These are phyloP conservation scores for Synergus itoensis DNA, from an alignment of 2,888 invertebrate species.

Conservation along the genomic window DNA sequence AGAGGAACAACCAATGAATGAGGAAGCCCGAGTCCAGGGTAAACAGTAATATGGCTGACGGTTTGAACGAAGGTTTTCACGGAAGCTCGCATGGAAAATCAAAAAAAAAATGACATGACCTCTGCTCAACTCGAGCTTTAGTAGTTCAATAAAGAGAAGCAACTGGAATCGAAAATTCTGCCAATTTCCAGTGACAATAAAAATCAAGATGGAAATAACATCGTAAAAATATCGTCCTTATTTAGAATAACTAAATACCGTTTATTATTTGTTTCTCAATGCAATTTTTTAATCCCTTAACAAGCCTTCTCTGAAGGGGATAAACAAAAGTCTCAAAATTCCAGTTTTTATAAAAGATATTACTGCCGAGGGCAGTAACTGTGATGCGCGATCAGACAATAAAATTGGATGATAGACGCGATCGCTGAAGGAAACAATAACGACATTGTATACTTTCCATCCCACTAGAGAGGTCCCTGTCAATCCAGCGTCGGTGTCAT, in stretches of 20 bases:
- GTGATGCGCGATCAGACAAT: constrained; percentile 8
- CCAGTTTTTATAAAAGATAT: constrained; percentile 17
- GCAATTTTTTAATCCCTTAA: neutral
- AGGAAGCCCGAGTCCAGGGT: constrained; percentile 53
- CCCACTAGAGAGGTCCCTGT: constrained; percentile 58
- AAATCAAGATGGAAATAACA: neutral
- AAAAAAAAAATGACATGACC: constrained; percentile 15
- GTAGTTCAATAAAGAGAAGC: constrained; percentile 7
- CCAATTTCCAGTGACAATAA: neutral
- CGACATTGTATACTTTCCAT: constrained; percentile 65
- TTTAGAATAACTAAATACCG: no score
- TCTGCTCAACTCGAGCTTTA: neutral
- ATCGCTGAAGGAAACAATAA: constrained; percentile 62
- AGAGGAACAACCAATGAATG: constrained; percentile 51
- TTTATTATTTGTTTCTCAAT: neutral
- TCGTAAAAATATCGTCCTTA: neutral
- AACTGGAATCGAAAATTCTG: constrained; percentile 2
- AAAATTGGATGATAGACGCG: constrained; percentile 37
- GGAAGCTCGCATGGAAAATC: constrained; percentile 19
- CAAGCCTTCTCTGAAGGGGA: neutral
- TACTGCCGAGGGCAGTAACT: constrained; percentile 13
- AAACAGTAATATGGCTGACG: constrained; percentile 62
- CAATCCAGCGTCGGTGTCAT: constrained; percentile 60
- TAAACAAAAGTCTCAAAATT: neutral
- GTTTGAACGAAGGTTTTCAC: constrained; percentile 25